Evolutionary conservation across 2,888 invertebrate genomes (phyloP).

Genomic region (Caenorhabditis sinica): DNA sequence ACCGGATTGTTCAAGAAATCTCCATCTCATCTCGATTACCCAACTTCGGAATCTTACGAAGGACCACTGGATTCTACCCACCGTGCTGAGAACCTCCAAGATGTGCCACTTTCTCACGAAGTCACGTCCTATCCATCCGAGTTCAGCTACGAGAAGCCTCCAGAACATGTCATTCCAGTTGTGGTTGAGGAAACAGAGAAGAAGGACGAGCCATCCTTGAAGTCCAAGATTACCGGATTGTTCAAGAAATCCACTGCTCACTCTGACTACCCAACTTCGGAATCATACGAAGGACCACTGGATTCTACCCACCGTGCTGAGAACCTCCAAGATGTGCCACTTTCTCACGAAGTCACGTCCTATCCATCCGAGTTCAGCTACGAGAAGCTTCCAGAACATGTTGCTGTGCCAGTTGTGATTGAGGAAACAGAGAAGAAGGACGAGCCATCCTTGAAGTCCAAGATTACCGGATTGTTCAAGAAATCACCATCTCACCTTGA

Average conservation of each 20-base stretch:
- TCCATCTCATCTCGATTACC: conserved; percentile 63
- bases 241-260: too few relatives aligned
- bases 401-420: conserved; percentile 44
- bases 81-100: conserved; percentile 44
- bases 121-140: conserved; percentile 22
- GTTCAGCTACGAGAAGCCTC: conserved; percentile 28
- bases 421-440: conserved; percentile 45
- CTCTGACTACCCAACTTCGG: too few relatives aligned
- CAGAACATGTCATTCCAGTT: conserved; percentile 20
- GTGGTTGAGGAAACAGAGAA: not conserved
- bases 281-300: too few relatives aligned
- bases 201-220: too few relatives aligned
- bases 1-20: conserved; percentile 49
- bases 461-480: conserved; percentile 68
- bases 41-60: conserved; percentile 62
- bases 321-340: too few relatives aligned
- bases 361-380: too few relatives aligned
- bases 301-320: too few relatives aligned
- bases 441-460: conserved; percentile 33
- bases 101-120: conserved; percentile 11
- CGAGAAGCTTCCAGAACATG: too few relatives aligned
- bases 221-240: too few relatives aligned
- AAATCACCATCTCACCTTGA: conserved; percentile 20
- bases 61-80: conserved; percentile 63
- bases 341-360: too few relatives aligned